Percentiles rank a stretch among this genome's conserved stretches.
Conservation (phyloP, 2,113 vertebrate genomes). For the Podarcis cretensis region DNA sequence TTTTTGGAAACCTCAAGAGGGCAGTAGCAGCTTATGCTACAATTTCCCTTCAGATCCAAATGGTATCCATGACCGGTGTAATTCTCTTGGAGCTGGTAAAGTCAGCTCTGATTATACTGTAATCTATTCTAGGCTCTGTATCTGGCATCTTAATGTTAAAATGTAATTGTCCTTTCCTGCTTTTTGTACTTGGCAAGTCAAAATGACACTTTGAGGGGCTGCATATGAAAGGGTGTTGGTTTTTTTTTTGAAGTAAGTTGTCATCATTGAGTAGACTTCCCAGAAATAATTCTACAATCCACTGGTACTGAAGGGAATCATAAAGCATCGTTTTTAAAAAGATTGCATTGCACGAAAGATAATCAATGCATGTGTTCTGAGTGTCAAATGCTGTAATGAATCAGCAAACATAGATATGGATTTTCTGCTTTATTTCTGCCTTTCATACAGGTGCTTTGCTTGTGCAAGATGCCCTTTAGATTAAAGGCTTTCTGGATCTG, state of each 20-base stretch:
- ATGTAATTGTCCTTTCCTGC: neutral
- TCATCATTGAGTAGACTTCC: neutral
- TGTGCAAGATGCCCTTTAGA: no score
- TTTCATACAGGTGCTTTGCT: no score
- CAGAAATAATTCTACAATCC: neutral
- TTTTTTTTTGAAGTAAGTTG: neutral
- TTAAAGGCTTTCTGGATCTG: no score
- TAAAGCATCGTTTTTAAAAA: neutral
- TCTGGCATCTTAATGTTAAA: neutral
- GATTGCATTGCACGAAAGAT: neutral
- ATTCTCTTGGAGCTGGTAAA: neutral
- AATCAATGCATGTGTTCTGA: neutral
- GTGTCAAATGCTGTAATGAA: neutral
- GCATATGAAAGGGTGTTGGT: neutral
- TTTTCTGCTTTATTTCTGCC: no score
- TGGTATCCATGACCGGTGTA: neutral
- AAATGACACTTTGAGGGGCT: neutral
- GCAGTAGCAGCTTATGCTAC: conserved; percentile 18
- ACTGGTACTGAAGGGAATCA: neutral
- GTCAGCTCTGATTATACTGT: neutral
- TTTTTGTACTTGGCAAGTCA: neutral
- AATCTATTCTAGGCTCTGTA: neutral
- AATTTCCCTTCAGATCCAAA: fast-evolving
- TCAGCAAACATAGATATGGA: no score
- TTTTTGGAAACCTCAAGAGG: conserved; percentile 27